Conservation (phyloP, 1,140 invertebrate species). For the Leptopilina boulardi region DNA sequence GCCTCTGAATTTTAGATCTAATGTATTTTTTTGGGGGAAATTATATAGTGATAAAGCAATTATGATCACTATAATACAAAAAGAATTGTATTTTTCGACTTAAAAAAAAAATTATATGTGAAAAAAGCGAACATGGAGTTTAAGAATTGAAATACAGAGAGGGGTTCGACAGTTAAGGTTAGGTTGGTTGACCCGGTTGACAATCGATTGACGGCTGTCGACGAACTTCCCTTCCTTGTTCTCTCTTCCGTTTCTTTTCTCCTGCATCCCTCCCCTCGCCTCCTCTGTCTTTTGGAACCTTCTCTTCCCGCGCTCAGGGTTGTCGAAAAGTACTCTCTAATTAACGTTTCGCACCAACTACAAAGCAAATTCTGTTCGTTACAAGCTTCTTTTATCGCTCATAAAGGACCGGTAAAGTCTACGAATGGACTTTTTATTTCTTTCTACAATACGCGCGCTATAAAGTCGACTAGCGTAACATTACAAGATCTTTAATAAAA, state of each 20-base stretch:
- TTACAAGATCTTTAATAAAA: slow-evolving; percentile 8
- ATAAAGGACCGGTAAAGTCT: slow-evolving; percentile 9
- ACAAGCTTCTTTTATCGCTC: slow-evolving; percentile 7
- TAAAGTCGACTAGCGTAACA: slow-evolving; percentile 2
- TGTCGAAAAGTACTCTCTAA: slow-evolving; percentile 60
- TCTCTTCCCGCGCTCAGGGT: slow-evolving; percentile 41
- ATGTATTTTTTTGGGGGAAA: slow-evolving; percentile 25
- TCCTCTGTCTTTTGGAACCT: slow-evolving; percentile 48
- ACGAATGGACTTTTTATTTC: slow-evolving; percentile 9
- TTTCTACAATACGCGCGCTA: neutral
- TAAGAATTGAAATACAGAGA: slow-evolving; percentile 37
- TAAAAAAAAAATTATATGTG: neutral
- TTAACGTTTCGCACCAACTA: slow-evolving; percentile 50
- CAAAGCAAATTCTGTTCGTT: slow-evolving; percentile 37
- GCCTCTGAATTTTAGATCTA: slow-evolving; percentile 35
- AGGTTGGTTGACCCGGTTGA: slow-evolving; percentile 76
- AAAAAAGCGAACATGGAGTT: slow-evolving; percentile 35
- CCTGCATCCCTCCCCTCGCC: slow-evolving; percentile 51
- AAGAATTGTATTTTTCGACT: neutral
- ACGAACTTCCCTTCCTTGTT: slow-evolving; percentile 69
- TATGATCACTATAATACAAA: slow-evolving; percentile 34
- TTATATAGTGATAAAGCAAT: neutral
- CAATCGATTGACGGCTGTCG: slow-evolving; percentile 77
- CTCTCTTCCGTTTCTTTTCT: slow-evolving; percentile 53
- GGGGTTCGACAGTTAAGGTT: slow-evolving; percentile 53